Percentiles rank a stretch among this genome's conserved stretches.
Evolutionary conservation across 2,888 invertebrate species (phyloP).

Genomic region (Zonitis immaculata): DNA sequence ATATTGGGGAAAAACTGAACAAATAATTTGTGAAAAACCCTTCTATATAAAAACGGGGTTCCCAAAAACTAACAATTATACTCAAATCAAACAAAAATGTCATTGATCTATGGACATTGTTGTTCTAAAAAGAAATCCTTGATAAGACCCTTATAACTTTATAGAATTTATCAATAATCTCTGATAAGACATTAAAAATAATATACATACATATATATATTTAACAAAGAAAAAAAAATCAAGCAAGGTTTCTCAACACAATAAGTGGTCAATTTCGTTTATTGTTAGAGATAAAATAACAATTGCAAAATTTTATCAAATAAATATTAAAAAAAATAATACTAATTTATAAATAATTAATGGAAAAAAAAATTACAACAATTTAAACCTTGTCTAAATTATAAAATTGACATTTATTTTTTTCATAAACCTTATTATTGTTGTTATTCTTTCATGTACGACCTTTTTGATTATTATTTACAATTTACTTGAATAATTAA

Average conservation of each 20-base stretch:
- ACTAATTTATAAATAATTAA: too few relatives aligned
- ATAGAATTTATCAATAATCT: background rate
- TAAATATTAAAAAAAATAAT: too few relatives aligned
- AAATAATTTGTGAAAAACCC: background rate
- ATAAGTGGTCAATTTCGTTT: background rate
- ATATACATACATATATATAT: background rate
- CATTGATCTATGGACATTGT: background rate
- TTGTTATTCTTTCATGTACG: too few relatives aligned
- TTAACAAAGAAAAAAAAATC: background rate
- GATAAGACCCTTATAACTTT: background rate
- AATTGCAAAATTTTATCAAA: too few relatives aligned
- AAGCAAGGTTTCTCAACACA: background rate
- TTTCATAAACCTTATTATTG: too few relatives aligned
- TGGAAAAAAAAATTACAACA: too few relatives aligned
- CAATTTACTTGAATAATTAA: too few relatives aligned
- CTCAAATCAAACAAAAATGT: background rate
- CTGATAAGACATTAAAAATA: background rate
- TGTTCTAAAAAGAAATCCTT: background rate
- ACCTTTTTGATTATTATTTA: too few relatives aligned
- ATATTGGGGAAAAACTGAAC: background rate
- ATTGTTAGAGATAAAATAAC: too few relatives aligned
- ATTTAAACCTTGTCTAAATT: too few relatives aligned
- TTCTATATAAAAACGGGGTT: background rate
- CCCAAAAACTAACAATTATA: background rate
- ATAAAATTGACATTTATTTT: too few relatives aligned